Conservation (phyloP, 1,140 invertebrate species). For the Cyclina sinensis region DNA sequence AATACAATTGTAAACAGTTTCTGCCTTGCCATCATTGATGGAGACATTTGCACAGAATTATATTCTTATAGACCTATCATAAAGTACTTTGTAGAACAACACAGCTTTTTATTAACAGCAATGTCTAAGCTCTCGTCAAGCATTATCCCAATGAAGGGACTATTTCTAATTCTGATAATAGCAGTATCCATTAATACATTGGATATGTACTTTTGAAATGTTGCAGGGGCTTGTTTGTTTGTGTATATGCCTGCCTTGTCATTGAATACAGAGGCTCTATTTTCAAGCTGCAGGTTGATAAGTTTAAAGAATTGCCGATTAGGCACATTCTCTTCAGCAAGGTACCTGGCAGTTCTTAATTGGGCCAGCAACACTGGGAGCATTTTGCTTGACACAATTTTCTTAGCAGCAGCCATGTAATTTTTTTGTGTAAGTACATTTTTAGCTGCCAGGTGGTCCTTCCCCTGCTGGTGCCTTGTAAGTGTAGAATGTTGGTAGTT, state of each 20-base stretch:
- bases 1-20: slow-evolving; percentile 1
- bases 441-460: not conserved
- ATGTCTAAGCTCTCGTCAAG: slow-evolving; percentile 28
- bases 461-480: not conserved
- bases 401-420: not conserved
- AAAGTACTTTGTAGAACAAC: slow-evolving; percentile 6
- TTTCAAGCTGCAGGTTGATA: slow-evolving; percentile 16
- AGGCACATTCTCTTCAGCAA: slow-evolving; percentile 32
- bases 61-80: not conserved
- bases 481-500: slow-evolving; percentile 11
- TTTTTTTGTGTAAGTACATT: not conserved
- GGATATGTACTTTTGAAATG: not conserved
- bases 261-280: not conserved
- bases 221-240: slow-evolving; percentile 19
- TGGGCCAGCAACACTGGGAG: slow-evolving; percentile 12
- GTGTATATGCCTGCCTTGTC: slow-evolving; percentile 16
- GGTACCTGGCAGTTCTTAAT: slow-evolving; percentile 14
- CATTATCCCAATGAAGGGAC: slow-evolving; percentile 45
- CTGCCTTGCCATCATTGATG: not conserved
- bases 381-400: not conserved
- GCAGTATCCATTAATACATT: not conserved
- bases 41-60: not conserved
- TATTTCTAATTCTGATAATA: not conserved
- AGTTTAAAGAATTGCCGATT: slow-evolving; percentile 15
- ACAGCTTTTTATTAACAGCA: slow-evolving; percentile 48